Conservation (phyloP, 2,888 invertebrate species). For the Nezara viridula region DNA sequence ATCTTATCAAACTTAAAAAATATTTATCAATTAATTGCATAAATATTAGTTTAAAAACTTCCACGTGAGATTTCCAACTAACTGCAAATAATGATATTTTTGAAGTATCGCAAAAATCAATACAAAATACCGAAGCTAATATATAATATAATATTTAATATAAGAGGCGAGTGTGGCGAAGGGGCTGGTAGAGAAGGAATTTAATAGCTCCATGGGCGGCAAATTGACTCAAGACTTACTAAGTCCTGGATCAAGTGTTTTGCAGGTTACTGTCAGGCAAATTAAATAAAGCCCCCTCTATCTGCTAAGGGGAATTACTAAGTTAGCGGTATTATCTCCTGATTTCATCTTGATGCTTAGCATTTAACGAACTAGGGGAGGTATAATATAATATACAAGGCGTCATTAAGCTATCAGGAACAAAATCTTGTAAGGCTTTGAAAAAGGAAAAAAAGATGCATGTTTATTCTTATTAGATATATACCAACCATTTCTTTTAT, state of each 20-base stretch:
- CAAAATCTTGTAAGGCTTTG: background rate
- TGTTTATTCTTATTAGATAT: background rate
- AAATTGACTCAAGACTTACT: background rate
- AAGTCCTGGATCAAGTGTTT: slow-evolving; percentile 20
- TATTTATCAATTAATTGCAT: too few relatives aligned
- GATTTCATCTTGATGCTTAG: slow-evolving; percentile 3
- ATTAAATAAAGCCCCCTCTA: slow-evolving; percentile 6
- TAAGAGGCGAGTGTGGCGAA: background rate
- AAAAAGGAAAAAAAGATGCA: background rate
- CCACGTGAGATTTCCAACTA: too few relatives aligned
- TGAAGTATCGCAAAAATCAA: background rate
- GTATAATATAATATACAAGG: background rate
- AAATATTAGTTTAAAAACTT: too few relatives aligned
- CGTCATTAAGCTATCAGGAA: background rate
- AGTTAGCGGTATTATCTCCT: background rate
- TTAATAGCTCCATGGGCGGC: background rate
- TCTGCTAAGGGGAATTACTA: background rate
- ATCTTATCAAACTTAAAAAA: too few relatives aligned
- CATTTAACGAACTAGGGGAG: background rate
- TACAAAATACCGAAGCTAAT: background rate
- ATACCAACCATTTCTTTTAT: background rate
- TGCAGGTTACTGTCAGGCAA: background rate
- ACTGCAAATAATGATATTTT: too few relatives aligned
- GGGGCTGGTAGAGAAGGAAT: background rate
- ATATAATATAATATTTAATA: too few relatives aligned